Percentiles rank a stretch among this genome's conserved stretches.
Evolutionary conservation across 2,113 vertebrate genomes (phyloP).

Genomic region (Pluvianellus socialis): DNA sequence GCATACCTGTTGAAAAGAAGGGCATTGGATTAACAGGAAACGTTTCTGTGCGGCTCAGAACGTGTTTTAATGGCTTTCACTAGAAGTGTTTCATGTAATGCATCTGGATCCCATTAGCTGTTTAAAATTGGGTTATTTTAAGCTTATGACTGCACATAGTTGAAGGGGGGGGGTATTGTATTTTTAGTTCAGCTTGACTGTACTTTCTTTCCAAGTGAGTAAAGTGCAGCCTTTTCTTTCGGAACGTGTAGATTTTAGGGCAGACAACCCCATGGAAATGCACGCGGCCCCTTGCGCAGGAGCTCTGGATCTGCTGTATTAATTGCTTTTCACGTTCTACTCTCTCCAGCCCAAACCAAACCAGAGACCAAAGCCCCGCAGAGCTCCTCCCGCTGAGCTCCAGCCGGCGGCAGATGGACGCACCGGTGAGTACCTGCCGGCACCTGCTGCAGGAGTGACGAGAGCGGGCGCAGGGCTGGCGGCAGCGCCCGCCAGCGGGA

Average conservation of each 20-base stretch:
- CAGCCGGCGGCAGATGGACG: background rate
- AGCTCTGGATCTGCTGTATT: background rate
- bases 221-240: background rate
- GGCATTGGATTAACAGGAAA: background rate
- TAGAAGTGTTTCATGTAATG: background rate
- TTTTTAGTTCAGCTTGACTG: constrained; percentile 16
- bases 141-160: background rate
- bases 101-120: constrained; percentile 37
- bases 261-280: background rate
- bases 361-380: background rate
- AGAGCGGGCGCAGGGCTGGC: background rate
- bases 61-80: background rate
- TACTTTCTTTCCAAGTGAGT: background rate
- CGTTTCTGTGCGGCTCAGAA: background rate
- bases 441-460: background rate
- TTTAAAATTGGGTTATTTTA: constrained; percentile 15
- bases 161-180: background rate
- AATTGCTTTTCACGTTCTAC: background rate
- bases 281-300: background rate
- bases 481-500: background rate
- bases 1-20: background rate
- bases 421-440: background rate
- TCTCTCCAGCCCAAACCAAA: background rate
- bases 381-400: background rate
- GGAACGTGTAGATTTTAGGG: background rate